Percentiles rank a stretch among this genome's conserved stretches.
phyloP scores from a whole-genome alignment of 2,113 vertebrate genomes.

The Calyptomena viridis region DNA sequence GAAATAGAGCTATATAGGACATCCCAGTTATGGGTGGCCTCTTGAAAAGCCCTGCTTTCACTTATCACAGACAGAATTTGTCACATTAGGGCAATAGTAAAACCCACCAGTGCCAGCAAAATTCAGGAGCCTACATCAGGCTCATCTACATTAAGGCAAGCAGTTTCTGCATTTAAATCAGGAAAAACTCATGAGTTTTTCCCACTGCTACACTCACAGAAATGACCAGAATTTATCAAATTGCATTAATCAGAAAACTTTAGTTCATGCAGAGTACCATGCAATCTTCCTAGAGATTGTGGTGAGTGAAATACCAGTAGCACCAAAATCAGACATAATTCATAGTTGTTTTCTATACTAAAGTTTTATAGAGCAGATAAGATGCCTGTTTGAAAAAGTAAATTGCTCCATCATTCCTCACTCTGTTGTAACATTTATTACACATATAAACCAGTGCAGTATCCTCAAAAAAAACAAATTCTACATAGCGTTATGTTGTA shows the following conservation, averaged over 20 bases:
- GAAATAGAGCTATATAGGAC: neutral
- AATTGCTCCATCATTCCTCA: neutral
- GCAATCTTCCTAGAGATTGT: neutral
- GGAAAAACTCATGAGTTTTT: neutral
- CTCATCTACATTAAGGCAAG: neutral
- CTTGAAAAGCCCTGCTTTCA: neutral
- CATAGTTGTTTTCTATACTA: neutral
- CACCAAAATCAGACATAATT: neutral
- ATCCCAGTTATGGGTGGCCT: fast-evolving
- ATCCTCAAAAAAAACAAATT: neutral
- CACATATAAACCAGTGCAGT: neutral
- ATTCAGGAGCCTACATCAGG: neutral
- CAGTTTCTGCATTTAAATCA: neutral
- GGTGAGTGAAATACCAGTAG: neutral
- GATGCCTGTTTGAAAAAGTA: neutral
- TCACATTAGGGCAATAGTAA: neutral
- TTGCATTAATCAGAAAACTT: neutral
- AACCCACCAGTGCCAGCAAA: neutral
- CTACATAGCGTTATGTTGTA: neutral
- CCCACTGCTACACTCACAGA: neutral
- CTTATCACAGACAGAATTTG: neutral
- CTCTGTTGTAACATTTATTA: neutral
- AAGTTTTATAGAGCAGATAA: neutral
- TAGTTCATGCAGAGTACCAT: neutral
- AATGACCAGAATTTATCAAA: neutral